These are phyloP conservation scores for Ardeotis arabs DNA, from an alignment of 2,113 vertebrate genomes.

Conservation along the genomic window DNA sequence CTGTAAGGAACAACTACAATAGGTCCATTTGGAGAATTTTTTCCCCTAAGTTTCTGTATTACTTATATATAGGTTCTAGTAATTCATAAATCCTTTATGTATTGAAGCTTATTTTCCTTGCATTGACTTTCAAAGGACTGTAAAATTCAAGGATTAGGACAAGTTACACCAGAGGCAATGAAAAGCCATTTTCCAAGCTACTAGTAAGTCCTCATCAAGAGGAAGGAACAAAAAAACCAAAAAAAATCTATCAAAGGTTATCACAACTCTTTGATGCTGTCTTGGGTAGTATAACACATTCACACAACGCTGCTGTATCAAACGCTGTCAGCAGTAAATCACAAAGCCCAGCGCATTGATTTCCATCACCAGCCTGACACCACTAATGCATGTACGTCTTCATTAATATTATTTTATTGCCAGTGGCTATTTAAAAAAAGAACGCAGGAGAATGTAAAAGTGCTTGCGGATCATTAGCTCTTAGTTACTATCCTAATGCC, in stretches of 20 bases:
- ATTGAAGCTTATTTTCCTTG: constrained; percentile 40
- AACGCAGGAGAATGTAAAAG: constrained; percentile 64
- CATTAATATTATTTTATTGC: constrained; percentile 76
- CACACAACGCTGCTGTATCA: neutral
- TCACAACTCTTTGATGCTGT: constrained; percentile 16
- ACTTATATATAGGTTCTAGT: neutral
- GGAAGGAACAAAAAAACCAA: neutral
- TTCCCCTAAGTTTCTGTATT: neutral
- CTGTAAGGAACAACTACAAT: neutral
- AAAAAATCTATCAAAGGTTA: constrained; percentile 6
- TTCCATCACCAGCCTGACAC: constrained; percentile 46
- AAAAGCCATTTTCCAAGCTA: constrained; percentile 12
- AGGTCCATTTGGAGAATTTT: neutral
- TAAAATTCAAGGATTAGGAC: constrained; percentile 60
- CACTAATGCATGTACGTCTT: constrained; percentile 59
- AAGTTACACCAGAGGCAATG: constrained; percentile 34
- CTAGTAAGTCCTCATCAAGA: neutral
- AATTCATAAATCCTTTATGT: constrained; percentile 2
- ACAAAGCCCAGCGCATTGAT: neutral
- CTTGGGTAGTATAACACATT: neutral
- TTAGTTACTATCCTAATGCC: constrained; percentile 72
- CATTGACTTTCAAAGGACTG: constrained; percentile 51
- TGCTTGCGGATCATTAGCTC: constrained; percentile 73
- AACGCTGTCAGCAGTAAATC: constrained; percentile 10
- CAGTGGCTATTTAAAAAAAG: constrained; percentile 65